Percentiles rank a stretch among this genome's conserved stretches.
Conservation (phyloP, 2,113 vertebrate species). For the Sigmodon hispidus region DNA sequence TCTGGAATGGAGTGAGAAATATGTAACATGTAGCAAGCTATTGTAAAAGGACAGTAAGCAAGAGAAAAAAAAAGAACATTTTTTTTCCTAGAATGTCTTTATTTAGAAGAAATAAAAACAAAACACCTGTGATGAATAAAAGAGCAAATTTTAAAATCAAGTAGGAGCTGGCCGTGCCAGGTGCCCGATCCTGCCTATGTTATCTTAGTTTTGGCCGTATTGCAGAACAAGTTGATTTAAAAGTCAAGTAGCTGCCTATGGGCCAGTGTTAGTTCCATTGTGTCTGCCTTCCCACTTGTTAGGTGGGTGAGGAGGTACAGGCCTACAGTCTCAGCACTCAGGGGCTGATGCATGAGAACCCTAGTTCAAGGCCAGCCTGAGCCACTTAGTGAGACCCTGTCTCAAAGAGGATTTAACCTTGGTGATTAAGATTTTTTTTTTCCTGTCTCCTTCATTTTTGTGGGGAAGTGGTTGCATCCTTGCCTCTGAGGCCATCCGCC, state of each 20-base stretch:
- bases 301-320: neutral
- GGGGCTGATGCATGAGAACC: neutral
- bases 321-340: neutral
- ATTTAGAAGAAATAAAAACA: no score
- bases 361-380: neutral
- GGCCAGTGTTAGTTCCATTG: neutral
- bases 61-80: neutral
- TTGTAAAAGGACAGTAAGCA: neutral
- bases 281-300: neutral
- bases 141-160: neutral
- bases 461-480: neutral
- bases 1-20: neutral
- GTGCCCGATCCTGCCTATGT: neutral
- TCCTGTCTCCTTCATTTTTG: neutral
- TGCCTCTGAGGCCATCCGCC: neutral
- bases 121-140: neutral
- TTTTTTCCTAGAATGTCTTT: no score
- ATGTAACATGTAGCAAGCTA: neutral
- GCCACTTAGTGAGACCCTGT: neutral
- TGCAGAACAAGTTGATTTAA: constrained; percentile 30
- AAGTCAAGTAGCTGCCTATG: neutral
- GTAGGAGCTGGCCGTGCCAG: neutral
- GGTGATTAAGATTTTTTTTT: neutral
- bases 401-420: neutral
- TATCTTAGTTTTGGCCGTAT: neutral